Base-by-base conservation (phyloP, 2,888 invertebrate species). In the Listrodromus nycthemerus region DNA sequence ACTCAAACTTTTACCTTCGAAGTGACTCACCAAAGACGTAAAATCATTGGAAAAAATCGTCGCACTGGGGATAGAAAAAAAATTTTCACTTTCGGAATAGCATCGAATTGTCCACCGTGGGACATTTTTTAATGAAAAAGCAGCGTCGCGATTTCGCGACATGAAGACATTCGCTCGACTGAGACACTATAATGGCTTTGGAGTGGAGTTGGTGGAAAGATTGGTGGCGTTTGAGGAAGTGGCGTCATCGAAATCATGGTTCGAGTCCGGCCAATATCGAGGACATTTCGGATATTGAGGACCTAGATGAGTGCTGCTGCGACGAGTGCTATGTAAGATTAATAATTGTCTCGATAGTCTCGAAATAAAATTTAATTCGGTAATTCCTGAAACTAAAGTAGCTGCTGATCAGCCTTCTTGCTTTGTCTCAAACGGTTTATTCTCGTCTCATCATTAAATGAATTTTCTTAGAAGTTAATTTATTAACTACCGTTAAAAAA, bases 171-270 rank as follows among this genome's bases (percentile, higher is more conserved):
- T 48, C 21, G 41, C 8, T 33, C 6, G 37, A n/a, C 55, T 67
- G 30, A 52, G 55, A 24, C 19, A 41, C 45, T 19, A 41, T 41
- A 4, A 84, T 84, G 81, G 86, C 67, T 50, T 96, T 96, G 96
- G 97, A 97, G 94, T 97, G 97, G 96, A 95, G 96, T 89, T 96
- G 96, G 96, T 94, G 96, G 91, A 96, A 96, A 93, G 96, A 97
- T 93, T 97, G 96, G 96, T 97, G 97, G 97, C 95, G 96, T 84
- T 94, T 97, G 83, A 96, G 96, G 94, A 95, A 95, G 92, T 95
- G 96, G 94, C 95, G 95, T 88, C 95, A 94, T 48, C 86, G 85
- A 27, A 88, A 90, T 82, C 86, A 88, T 69, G 83, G 84, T 79
- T 85, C 82, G 65, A 86, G 88, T 85, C 78, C 81, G 55, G 24